Percentiles rank a stretch among this genome's conserved stretches.
These are phyloP conservation scores for Staurois parvus DNA, from an alignment of 2,797 vertebrate genomes.

Conservation along the genomic window DNA sequence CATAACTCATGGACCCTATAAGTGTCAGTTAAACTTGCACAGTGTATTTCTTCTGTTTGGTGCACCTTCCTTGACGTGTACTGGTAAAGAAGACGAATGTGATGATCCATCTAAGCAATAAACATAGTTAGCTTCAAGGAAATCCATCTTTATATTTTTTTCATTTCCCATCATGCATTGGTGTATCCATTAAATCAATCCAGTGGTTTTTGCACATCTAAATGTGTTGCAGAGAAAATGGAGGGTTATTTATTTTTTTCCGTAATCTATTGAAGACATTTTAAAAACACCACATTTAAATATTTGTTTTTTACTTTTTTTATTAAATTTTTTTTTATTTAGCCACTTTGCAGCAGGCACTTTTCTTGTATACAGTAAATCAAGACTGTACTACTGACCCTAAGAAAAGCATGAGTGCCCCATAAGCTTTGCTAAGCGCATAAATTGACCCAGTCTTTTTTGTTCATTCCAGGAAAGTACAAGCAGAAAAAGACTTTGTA, in stretches of 20 bases:
- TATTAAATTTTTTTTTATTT: constrained; percentile 28
- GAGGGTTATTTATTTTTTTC: constrained; percentile 50
- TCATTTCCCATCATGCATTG: constrained; percentile 3
- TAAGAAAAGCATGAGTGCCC: constrained; percentile 31
- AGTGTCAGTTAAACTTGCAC: constrained; percentile 20
- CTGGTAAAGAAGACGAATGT: constrained; percentile 24
- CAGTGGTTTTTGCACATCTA: constrained; percentile 37
- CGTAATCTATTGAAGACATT: constrained; percentile 49
- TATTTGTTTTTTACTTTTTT: constrained; percentile 50
- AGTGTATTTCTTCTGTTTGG: background rate
- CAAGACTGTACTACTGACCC: constrained; percentile 34
- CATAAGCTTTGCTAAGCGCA: constrained; percentile 45
- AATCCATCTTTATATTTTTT: background rate
- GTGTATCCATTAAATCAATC: constrained; percentile 28
- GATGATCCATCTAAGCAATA: constrained; percentile 8
- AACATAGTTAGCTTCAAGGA: constrained; percentile 8
- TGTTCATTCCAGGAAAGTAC: constrained; percentile 17
- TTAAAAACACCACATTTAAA: constrained; percentile 48
- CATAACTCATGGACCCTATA: constrained; percentile 26
- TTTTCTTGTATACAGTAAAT: constrained; percentile 28
- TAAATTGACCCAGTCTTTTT: constrained; percentile 30
- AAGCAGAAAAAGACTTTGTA: constrained; percentile 15
- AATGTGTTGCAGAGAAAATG: constrained; percentile 32
- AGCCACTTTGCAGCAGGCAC: constrained; percentile 22
- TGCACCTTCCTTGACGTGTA: background rate